Evolutionary conservation across 1,140 invertebrate genomes (phyloP).

Genomic region (Antheraea mylitta): DNA sequence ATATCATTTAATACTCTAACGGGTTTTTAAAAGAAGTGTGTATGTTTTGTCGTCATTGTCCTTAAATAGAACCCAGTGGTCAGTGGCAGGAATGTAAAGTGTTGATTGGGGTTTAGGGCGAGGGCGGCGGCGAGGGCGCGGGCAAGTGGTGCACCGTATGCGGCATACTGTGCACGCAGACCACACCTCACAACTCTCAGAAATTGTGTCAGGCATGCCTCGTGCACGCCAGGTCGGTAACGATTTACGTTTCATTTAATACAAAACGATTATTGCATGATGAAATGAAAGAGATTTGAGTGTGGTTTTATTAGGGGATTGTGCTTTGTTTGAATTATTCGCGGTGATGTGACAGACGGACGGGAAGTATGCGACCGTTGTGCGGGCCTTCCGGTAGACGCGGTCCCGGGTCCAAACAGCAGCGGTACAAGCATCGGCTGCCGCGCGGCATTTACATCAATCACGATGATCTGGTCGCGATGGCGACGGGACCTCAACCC

Average conservation of each 20-base stretch:
- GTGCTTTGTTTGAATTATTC: constrained; percentile 39
- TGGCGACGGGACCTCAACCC: constrained; percentile 86
- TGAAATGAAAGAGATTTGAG: neutral
- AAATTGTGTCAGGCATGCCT: constrained; percentile 79
- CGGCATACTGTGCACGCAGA: constrained; percentile 77
- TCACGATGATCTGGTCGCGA: constrained; percentile 94
- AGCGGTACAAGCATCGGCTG: constrained; percentile 93
- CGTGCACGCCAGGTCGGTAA: constrained; percentile 79
- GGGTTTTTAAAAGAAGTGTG: constrained; percentile 78
- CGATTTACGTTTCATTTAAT: constrained; percentile 10
- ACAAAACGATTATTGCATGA: constrained; percentile 10
- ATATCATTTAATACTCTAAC: constrained; percentile 64
- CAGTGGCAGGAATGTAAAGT: constrained; percentile 56
- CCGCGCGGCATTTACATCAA: constrained; percentile 98
- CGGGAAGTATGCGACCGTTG: constrained; percentile 86
- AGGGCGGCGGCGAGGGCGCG: constrained; percentile 63
- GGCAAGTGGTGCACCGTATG: constrained; percentile 75
- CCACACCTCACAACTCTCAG: constrained; percentile 75
- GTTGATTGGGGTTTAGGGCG: constrained; percentile 74
- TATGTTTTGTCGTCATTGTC: constrained; percentile 32
- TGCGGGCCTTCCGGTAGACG: constrained; percentile 81
- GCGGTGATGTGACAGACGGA: constrained; percentile 82
- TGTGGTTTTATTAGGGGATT: constrained; percentile 18
- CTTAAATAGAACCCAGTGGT: constrained; percentile 22
- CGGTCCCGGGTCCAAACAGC: constrained; percentile 80